phyloP scores from a whole-genome alignment of 30 jellyfish, hydroid and myxozoan genomes.

The Chironex yamaguchii region DNA sequence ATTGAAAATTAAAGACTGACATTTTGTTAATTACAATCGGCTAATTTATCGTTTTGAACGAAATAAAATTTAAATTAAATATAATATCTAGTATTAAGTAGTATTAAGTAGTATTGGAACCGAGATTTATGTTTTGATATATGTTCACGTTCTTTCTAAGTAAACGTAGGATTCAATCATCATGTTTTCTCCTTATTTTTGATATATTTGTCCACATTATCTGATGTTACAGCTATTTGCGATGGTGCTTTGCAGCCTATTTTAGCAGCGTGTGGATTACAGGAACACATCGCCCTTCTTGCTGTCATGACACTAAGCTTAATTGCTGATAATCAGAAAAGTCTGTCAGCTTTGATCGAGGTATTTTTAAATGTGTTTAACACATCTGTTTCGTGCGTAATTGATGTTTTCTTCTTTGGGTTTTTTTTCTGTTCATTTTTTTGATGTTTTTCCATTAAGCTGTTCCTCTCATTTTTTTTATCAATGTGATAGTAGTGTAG shows the following conservation, averaged over 20 bases:
- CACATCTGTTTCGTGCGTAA: background rate
- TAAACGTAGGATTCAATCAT: no score
- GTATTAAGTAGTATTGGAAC: no score
- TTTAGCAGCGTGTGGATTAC: slow-evolving; percentile 74
- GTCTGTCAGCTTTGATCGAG: slow-evolving; percentile 80
- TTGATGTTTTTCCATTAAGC: no score
- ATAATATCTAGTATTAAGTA: no score
- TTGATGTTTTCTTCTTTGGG: background rate
- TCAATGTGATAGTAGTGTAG: background rate
- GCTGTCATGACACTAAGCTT: slow-evolving; percentile 86
- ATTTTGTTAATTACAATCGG: no score
- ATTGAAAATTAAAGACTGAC: no score
- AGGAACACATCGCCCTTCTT: slow-evolving; percentile 80
- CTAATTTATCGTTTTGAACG: no score
- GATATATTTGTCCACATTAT: no score
- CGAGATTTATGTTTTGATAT: no score
- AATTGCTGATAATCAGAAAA: slow-evolving; percentile 81
- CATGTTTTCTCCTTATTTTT: no score
- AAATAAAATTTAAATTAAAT: no score
- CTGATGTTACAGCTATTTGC: slow-evolving; percentile 72
- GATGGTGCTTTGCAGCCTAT: slow-evolving; percentile 91
- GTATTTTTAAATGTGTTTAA: slow-evolving; percentile 6
- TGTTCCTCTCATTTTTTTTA: background rate
- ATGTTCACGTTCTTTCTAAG: no score
- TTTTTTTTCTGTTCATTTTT: background rate